Base-by-base conservation (phyloP, 2,797 vertebrate genomes). In the Lophura swinhoii region DNA sequence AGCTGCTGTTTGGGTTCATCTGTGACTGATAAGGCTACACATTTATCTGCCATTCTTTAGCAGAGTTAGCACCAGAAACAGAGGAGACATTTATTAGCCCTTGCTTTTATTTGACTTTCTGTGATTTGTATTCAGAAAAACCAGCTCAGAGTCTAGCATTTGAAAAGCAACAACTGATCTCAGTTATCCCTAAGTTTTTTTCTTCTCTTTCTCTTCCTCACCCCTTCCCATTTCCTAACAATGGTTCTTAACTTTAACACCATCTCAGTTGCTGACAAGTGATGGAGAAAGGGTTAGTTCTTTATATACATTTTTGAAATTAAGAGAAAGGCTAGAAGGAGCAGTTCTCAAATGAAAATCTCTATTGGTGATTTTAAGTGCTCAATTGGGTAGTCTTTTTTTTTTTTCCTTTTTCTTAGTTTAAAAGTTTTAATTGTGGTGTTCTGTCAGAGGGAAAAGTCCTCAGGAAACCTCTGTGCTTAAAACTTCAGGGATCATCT, bases 41-140 rank as follows among this genome's bases (percentile, higher is more conserved):
- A 16, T 24, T 15, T 14, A 5, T 71, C 71, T 94, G 71, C 56
- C 53, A 28, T 82, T 94, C 53, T 82, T 88, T 55, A 84, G 56
- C 64, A 62, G 43, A 58, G 12, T 21, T 69, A 75, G 70, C 81
- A 64, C 15, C 60, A 94, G 68, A 84, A 93, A 28, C 35, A 70
- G 66, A 66, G 41, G 33, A 72, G 83, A 33, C 5, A 46, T 70
- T 87, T 86, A 41, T 37, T 76, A 43, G 88, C 77, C 73, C 58
- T 82, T 94, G 35, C 43, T 79, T 90, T 90, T 79, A 53, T 64
- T 37, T 82, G 58, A 31, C 60, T 88, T 63, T 33, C n/a, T 87
- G 41, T 78, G 73, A 55, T 69, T 84, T 78, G 14, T 84, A 39
- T 35, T 90, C 77, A 73, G 70, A 41, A 87, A 90, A 90, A 22